Base-by-base conservation (phyloP, 2,888 invertebrate species). In the Leptinotarsa juncta region DNA sequence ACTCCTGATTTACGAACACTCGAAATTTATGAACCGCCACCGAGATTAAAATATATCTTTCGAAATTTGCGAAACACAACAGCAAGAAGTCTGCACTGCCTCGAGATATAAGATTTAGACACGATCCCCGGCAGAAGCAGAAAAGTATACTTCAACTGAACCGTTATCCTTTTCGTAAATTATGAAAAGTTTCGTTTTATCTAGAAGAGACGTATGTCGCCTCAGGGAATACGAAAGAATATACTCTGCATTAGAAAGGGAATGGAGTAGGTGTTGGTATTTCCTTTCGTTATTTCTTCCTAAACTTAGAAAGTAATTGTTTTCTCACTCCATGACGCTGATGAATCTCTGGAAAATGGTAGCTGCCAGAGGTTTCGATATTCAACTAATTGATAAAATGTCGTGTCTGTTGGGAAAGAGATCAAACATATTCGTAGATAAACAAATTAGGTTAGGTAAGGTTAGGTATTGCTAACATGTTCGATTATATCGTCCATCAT, bases 171-270 rank as follows among this genome's bases (percentile, higher is more conserved):
- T 73, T 70, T 50, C 53, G 70, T 48, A 50, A 66, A 73, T 67
- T 73, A 73, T 70, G 70, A 68, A 73, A 69, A 70, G 73, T 73
- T 73, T 70, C 70, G 65, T 70, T 73, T 70, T 73, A 70, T 70
- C 73, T 70, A 66, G 65, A 65, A 55, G 65, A 70, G 65, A 73
- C 65, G 60, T 57, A 70, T 57, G 57, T 66, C 66, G 50, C 73
- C 70, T 57, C 55, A 18, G 73, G 73, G 73, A 73, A 51, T 70
- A 48, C 55, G 66, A 32, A 55, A 50, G 57, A 65, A 65, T 73
- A 73, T 73, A 62, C 62, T 62, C 5, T 15, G 4, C 26, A 32
- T 32, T 16, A 62, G 32, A 62, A 32, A 7, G 32, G 5, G 7
- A 32, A 62, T 62, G 4, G 4, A 16, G 16, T 62, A 16, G 26